Conservation (phyloP, 2,113 vertebrate species). For the Bubo scandiacus region DNA sequence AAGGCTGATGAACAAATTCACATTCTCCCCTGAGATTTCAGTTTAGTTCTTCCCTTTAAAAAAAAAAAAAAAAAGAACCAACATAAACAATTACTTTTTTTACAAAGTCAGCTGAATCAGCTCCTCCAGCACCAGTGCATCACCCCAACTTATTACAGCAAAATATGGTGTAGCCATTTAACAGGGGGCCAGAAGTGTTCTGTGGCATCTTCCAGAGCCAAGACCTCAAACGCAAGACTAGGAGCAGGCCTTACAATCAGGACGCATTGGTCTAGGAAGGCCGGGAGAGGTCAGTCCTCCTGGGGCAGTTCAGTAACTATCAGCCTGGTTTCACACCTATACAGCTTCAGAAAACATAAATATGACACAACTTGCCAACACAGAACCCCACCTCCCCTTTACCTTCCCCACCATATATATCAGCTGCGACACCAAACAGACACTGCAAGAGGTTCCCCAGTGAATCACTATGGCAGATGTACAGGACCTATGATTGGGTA, state of each 20-base stretch:
- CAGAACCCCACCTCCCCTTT: not conserved
- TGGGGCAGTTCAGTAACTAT: not conserved
- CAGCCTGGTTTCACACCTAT: not conserved
- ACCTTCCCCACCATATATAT: too few relatives aligned
- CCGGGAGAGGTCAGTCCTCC: not conserved
- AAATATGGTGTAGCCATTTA: conserved; percentile 38
- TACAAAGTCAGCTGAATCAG: conserved; percentile 34
- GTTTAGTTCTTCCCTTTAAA: conserved; percentile 8
- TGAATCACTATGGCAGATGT: accelerated
- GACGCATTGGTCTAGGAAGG: not conserved
- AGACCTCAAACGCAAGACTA: not conserved
- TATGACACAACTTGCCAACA: not conserved
- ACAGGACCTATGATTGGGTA: accelerated
- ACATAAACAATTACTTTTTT: not conserved
- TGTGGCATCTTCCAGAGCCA: conserved; percentile 22
- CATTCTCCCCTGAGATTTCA: conserved; percentile 6
- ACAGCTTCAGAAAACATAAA: not conserved
- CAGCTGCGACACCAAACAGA: not conserved
- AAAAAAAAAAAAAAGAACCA: conserved; percentile 20
- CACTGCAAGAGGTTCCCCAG: not conserved
- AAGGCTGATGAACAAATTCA: conserved; percentile 42
- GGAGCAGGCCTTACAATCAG: not conserved
- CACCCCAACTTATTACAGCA: conserved; percentile 39
- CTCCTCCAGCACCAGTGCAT: not conserved
- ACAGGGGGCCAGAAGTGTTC: not conserved